Percentiles rank a stretch among this genome's conserved stretches.
Conservation (phyloP, 1,140 invertebrate genomes). For the Mycetomoellerius zeteki region DNA sequence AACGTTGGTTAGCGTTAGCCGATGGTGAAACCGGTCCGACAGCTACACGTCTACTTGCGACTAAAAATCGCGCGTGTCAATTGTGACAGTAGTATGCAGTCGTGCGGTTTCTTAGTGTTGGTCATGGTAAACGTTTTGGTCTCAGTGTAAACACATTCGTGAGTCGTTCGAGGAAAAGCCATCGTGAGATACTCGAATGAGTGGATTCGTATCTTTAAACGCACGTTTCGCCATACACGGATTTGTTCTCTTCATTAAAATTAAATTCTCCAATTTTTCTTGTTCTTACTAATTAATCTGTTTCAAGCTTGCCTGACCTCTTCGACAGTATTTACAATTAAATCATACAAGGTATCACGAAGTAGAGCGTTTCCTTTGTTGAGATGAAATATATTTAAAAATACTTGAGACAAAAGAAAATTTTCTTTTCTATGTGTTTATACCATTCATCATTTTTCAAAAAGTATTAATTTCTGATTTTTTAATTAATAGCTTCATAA, state of each 20-base stretch:
- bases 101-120: not conserved
- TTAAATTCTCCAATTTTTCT: not conserved
- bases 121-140: not conserved
- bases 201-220: constrained; percentile 16
- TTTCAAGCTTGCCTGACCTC: not conserved
- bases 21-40: constrained; percentile 45
- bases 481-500: not conserved
- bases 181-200: not conserved
- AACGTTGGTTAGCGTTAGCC: constrained; percentile 31
- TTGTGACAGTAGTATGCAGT: constrained; percentile 17
- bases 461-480: not conserved
- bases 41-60: constrained; percentile 29
- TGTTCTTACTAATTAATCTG: not conserved
- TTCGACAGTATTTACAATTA: not conserved
- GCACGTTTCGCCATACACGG: not conserved
- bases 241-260: not conserved
- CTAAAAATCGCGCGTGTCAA: constrained; percentile 44
- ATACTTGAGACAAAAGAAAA: not conserved
- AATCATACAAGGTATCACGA: not conserved
- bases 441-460: not conserved
- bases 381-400: not conserved
- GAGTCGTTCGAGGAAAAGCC: constrained; percentile 1
- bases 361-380: not conserved
- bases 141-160: not conserved
- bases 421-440: not conserved